These are phyloP conservation scores for Nemurella pictetii DNA, from an alignment of 2,888 invertebrate species.

Conservation along the genomic window DNA sequence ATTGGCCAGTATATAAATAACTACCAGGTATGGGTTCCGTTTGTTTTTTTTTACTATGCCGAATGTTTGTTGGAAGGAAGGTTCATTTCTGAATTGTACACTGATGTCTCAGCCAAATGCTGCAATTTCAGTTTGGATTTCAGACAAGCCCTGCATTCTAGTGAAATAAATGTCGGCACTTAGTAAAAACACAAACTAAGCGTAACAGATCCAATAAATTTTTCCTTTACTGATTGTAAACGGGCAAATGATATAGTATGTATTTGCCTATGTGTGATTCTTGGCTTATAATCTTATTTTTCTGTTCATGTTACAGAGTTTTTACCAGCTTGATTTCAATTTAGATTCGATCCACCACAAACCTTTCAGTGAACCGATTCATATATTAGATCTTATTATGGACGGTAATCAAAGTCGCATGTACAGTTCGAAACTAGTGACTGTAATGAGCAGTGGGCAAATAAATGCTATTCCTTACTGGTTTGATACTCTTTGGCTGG, in stretches of 20 bases:
- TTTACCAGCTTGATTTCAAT: conserved; percentile 59
- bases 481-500: not conserved
- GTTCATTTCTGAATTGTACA: too few species aligned
- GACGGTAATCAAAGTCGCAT: not conserved
- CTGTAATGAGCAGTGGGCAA: not conserved
- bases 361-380: not conserved
- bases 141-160: too few species aligned
- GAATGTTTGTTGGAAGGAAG: not conserved
- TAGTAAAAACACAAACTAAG: too few species aligned
- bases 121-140: too few species aligned
- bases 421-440: not conserved
- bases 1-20: conserved; percentile 62
- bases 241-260: too few species aligned
- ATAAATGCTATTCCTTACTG: conserved; percentile 2
- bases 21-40: conserved; percentile 64
- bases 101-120: too few species aligned
- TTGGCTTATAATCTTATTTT: conserved; percentile 40
- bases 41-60: not conserved
- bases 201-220: too few species aligned
- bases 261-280: not conserved
- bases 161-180: too few species aligned
- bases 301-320: conserved; percentile 47
- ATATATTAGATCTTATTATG: not conserved
- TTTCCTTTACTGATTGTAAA: too few species aligned
- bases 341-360: conserved; percentile 42